Evolutionary conservation across 2,888 invertebrate species (phyloP), one percentile per base, ranked within the genome.

Genomic region (Tigriopus californicus): DNA sequence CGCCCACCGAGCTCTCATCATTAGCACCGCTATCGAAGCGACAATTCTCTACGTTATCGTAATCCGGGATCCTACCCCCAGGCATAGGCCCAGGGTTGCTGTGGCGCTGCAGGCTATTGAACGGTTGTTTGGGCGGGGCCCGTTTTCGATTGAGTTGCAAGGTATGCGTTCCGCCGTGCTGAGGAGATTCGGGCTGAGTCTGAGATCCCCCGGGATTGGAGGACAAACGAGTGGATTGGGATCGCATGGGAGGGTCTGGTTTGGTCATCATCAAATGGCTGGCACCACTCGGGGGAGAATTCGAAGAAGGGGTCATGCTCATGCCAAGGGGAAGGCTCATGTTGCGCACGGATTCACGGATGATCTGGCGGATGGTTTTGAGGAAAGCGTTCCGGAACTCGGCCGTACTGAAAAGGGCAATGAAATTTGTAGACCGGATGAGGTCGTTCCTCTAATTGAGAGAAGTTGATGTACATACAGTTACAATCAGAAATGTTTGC

Each of bases 361-460:
- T 95, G 65, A 94, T 94, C 74, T 94, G 94, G 60, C 95, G 79
- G 67, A 95, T 94, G 61, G 92, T 94, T 75, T 91, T 90, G 68
- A 95, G 77, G 79, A 95, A 95, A 65, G 92, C 92, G 73, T 92
- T 91, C 66, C 94, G 83, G 74, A 94, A 94, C 72, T 94, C 94
- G 61, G 85, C 84, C 58, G 94, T 92, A 72, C 92, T 92, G 69
- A 25, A 67, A 66, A 18, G n/a, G n/a, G 3, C 33, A 33, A 33
- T 33, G 33, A 33, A 33, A 33, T 5, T 33, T 33, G 33, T 8
- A 33, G 33, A 33, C 33, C 33, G 8, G 3, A 33, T 33, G 33
- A 33, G n/a, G n/a, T n/a, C n/a, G n/a, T n/a, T n/a, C n/a, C n/a
- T n/a, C n/a, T n/a, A n/a, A n/a, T n/a, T n/a, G n/a, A n/a, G n/a